Percentiles rank a stretch among this genome's conserved stretches.
These are phyloP conservation scores for Corvus moneduloides DNA, from an alignment of 2,113 vertebrate species.

Conservation along the genomic window DNA sequence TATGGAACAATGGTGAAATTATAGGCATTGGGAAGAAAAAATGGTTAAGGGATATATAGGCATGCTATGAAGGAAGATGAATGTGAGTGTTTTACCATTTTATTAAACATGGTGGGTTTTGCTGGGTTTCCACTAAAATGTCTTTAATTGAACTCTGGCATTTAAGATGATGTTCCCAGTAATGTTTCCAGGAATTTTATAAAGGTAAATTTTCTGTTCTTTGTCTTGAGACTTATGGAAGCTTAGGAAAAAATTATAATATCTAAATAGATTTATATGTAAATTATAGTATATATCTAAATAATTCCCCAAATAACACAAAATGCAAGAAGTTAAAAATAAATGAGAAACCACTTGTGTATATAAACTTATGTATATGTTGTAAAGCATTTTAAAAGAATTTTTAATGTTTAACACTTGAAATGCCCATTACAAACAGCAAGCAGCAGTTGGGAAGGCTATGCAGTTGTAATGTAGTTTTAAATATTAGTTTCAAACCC, in stretches of 20 bases:
- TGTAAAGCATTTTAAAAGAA: neutral
- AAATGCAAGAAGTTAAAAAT: neutral
- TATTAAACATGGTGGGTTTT: neutral
- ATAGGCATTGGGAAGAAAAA: neutral
- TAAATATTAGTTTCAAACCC: neutral
- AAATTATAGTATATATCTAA: neutral
- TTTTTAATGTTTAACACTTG: neutral
- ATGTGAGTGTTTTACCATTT: neutral
- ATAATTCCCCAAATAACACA: neutral
- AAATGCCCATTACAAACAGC: neutral
- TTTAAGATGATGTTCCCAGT: neutral
- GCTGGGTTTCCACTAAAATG: neutral
- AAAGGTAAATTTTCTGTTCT: neutral
- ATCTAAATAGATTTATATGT: neutral
- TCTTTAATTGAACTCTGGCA: neutral
- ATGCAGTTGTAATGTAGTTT: neutral
- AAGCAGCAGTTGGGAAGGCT: neutral
- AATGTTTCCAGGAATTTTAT: neutral
- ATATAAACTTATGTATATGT: neutral
- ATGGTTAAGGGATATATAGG: neutral
- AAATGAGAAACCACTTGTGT: neutral
- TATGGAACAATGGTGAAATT: neutral
- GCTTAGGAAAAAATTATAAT: neutral
- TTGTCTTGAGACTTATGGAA: neutral
- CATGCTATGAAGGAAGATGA: neutral